Evolutionary conservation across 1,140 invertebrate species (phyloP).

Genomic region (Panagrolaimus sp.): DNA sequence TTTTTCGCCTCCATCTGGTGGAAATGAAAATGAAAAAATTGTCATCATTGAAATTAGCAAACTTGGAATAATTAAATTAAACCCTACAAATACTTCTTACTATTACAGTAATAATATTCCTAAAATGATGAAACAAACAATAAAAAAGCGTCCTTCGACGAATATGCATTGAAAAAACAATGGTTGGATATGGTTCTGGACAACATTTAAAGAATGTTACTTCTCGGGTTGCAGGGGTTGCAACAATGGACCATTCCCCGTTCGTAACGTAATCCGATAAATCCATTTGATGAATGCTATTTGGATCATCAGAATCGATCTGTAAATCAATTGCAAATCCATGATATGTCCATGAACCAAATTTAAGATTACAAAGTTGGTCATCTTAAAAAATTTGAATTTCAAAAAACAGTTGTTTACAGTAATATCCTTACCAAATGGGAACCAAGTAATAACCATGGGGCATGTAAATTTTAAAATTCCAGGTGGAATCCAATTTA

Average conservation of each 20-base stretch:
- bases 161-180: slow-evolving; percentile 16
- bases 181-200: slow-evolving; percentile 13
- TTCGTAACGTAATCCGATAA: slow-evolving; percentile 21
- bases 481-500: slow-evolving; percentile 44
- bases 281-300: slow-evolving; percentile 22
- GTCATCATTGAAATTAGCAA: slow-evolving; percentile 97
- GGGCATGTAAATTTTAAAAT: slow-evolving; percentile 36
- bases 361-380: slow-evolving; percentile 19
- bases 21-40: slow-evolving; percentile 90
- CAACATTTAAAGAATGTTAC: slow-evolving; percentile 5
- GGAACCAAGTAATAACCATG: neutral
- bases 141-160: slow-evolving; percentile 14
- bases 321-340: slow-evolving; percentile 11
- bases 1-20: slow-evolving; percentile 95
- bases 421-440: neutral
- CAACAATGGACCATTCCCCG: slow-evolving; percentile 8
- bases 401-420: no score
- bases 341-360: slow-evolving; percentile 27
- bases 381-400: slow-evolving; percentile 89
- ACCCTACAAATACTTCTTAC: slow-evolving; percentile 66
- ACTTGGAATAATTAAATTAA: slow-evolving; percentile 97
- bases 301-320: slow-evolving; percentile 11
- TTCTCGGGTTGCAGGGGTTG: slow-evolving; percentile 11
- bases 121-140: neutral
- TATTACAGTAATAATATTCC: no score